Evolutionary conservation across 1,140 invertebrate genomes (phyloP), one percentile per base, ranked within the genome.

Genomic region (Cydia strobilella): DNA sequence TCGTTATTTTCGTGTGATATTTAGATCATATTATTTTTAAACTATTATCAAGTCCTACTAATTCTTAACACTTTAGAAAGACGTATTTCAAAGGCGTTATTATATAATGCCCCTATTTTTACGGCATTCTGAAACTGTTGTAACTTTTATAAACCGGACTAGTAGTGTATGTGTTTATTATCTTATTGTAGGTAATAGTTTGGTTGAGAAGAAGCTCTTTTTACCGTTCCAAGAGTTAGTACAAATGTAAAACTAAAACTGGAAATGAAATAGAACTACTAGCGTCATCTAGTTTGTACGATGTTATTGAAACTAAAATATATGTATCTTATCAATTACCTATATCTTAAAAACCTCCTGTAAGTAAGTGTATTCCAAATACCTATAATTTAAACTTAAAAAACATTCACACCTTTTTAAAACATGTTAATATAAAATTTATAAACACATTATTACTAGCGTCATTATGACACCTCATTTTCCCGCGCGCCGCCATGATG

Each of bases 401-500:
- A 51, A 51, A 13, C 7, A n/a, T 18, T n/a, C 3, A 18, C n/a
- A n/a, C 6, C n/a, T 13, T 3, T n/a, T n/a, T 51, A n/a, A 51
- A 13, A 51, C 15, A n/a, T n/a, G 6, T 51, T 51, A 15, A 18
- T 18, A n/a, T 2, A 6, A 51, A n/a, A 59, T 51, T n/a, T n/a
- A 51, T 51, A 51, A 15, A n/a, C 54, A 59, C 20, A 10, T 59
- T 9, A 59, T 59, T 59, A 59, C 54, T 59, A 59, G 27, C 65
- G 27, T n/a, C 65, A 69, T 35, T 39, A 75, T 65, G 39, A 51
- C 63, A 66, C 63, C 27, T 65, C 42, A 48, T 75, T 71, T 75
- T 75, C 63, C 65, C 48, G 65, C 63, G 42, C 84, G 82, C 80
- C 78, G 77, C 83, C 82, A 84, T 92, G 88, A 92, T 92, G 88